Base-by-base conservation (phyloP, 2,888 invertebrate species). In the Pecten maximus region DNA sequence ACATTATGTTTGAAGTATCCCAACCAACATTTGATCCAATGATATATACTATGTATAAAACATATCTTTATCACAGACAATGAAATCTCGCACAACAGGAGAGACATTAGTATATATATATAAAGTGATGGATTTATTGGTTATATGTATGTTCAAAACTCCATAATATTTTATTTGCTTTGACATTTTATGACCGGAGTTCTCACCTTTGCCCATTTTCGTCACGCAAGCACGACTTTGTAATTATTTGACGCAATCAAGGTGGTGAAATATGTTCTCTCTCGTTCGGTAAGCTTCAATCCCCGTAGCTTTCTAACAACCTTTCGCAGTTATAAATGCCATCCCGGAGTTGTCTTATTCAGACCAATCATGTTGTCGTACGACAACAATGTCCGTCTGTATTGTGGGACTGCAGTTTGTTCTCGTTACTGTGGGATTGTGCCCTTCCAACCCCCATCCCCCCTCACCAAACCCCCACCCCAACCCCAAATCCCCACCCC, bases 181-280 rank as follows among this genome's bases (percentile, higher is more conserved):
- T 74, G 74, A 74, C 74, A 74, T 35, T 74, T 74, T 35, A 35
- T 74, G 6, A 74, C 74, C 74, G 28, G 35, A 74, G 74, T 74
- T 74, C 74, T 74, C 74, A 74, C 74, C 74, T 74, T 74, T 74
- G 74, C 74, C 74, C 74, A 74, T 35, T 74, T 35, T 74, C 74
- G 74, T 74, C 74, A 74, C 74, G 35, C 74, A 74, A 35, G 74
- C 28, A 35, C 35, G 35, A 74, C 4, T 28, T 6, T 74, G 28
- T 74, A 74, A 74, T 28, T 74, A 74, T 10, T 28, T 74, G 74
- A 28, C 35, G 74, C 74, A 35, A 10, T 28, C 28, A 28, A 74
- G 10, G 74, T 35, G 74, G 28, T 74, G 60, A 60, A n/a, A 60
- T 74, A 35, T 74, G n/a, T 6, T 74, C 10, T 74, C 54, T 54